Conservation (phyloP, 2,888 invertebrate genomes). For the Leptinotarsa juncta region DNA sequence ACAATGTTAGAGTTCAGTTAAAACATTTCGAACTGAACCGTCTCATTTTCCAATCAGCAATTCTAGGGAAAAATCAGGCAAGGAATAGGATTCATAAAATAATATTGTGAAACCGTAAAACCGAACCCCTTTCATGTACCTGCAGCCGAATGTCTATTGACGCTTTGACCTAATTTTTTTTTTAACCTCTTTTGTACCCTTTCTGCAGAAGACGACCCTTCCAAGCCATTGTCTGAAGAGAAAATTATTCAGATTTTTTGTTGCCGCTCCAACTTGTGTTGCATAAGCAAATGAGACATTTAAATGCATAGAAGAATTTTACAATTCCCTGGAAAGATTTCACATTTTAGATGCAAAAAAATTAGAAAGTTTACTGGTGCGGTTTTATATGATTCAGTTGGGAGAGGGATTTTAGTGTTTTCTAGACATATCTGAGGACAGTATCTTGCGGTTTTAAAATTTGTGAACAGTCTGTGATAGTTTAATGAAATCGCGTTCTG, state of each 20-base stretch:
- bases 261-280: conserved; percentile 39
- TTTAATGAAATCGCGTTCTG: not conserved
- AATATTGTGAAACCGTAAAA: conserved; percentile 50
- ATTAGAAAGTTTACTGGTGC: conserved; percentile 58
- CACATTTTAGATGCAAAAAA: conserved; percentile 58
- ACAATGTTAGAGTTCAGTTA: too few relatives aligned
- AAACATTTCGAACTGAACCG: not conserved
- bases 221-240: conserved; percentile 30
- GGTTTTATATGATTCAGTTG: conserved; percentile 53
- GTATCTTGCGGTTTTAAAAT: conserved; percentile 17
- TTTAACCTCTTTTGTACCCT: conserved; percentile 42
- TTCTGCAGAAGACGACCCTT: conserved; percentile 26
- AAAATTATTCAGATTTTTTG: conserved; percentile 59
- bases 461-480: conserved; percentile 1
- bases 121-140: conserved; percentile 47
- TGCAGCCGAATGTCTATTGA: conserved; percentile 43
- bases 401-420: conserved; percentile 25
- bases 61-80: conserved; percentile 13
- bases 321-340: conserved; percentile 62
- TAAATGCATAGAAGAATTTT: conserved; percentile 66
- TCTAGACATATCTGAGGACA: conserved; percentile 16
- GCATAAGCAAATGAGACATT: conserved; percentile 63
- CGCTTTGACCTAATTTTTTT: conserved; percentile 58
- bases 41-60: conserved; percentile 6
- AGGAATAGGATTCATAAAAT: conserved; percentile 35